Conservation (phyloP, 2,888 invertebrate species). For the Trypoxylon attenuatum region DNA sequence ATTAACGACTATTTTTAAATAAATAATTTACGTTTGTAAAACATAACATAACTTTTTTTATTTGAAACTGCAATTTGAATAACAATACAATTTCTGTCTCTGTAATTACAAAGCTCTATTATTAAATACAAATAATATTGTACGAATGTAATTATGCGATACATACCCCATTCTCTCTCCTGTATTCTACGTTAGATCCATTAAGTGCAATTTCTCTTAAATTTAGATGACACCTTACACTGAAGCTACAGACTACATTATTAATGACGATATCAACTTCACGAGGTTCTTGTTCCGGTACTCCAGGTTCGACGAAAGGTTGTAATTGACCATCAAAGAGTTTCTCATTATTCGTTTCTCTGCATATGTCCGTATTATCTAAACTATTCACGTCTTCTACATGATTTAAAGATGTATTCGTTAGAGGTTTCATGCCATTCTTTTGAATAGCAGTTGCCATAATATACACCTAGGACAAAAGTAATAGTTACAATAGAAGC, state of each 20-base stretch:
- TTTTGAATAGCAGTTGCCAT: constrained; percentile 91
- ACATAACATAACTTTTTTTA: too few relatives aligned
- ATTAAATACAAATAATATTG: constrained; percentile 8
- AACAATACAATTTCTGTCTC: too few relatives aligned
- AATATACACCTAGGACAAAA: constrained; percentile 65
- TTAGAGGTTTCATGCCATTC: constrained; percentile 86
- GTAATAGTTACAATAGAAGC: background rate
- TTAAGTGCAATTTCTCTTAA: constrained; percentile 94
- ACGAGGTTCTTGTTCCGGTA: constrained; percentile 76
- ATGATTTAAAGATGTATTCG: constrained; percentile 78
- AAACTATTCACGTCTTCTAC: constrained; percentile 66
- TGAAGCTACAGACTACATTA: constrained; percentile 98
- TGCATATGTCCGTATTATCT: constrained; percentile 55
- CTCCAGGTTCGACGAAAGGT: constrained; percentile 39
- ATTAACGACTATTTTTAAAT: background rate
- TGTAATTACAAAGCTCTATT: too few relatives aligned
- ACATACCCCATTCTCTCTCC: constrained; percentile 90
- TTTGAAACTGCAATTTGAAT: too few relatives aligned
- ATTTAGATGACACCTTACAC: constrained; percentile 97
- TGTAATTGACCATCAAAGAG: constrained; percentile 50
- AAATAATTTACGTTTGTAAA: background rate
- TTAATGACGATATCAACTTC: constrained; percentile 97
- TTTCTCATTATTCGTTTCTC: constrained; percentile 53
- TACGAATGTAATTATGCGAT: background rate
- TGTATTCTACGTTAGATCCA: constrained; percentile 95